Base-by-base conservation (phyloP, 2,888 invertebrate species). In the Oscheius sp. region DNA sequence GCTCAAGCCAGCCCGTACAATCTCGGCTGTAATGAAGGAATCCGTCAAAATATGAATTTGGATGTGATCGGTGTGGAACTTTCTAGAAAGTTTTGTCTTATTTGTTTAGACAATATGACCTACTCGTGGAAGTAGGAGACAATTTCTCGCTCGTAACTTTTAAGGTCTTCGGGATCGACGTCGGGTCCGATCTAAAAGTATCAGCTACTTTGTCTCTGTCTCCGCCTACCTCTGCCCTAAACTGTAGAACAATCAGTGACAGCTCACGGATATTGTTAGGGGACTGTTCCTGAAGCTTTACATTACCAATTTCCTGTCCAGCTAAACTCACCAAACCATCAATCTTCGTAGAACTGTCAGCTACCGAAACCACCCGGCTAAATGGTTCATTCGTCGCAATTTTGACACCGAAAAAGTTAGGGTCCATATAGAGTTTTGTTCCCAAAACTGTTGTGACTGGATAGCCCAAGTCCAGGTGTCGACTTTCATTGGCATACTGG, bases 361-460 rank as follows among this genome's bases (percentile, higher is more conserved):
- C 76, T 2, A 76, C 73, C 32, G 76, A 76, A 13, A 65, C 47
- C 7, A 68, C 51, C 57, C 53, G 32, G 7, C 55, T 42, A 35
- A 21, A 13, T 7, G 29, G 21, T 7, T 57, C 75, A 47, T 50
- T 70, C 7, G 37, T 55, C 9, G 63, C 50, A 32, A 87, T 85
- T 77, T 87, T 85, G 7, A 87, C 88, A 4, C 88, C 88, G 71
- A 88, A 88, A 55, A 88, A 85, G 75, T 88, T 86, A 0, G 88
- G 88, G 53, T 88, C 88, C 86, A 88, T 86, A 73, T 84, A 86
- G 13, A 87, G 76, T 70, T 86, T 85, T 1, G 86, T 79, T 13
- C 87, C 88, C 7, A 88, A 77, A 21, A 88, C 88, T 9, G 86
- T 85, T 2, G 88, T 87, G 32, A 87, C 84, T 1, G 88, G 88